Evolutionary conservation across 2,113 vertebrate species (phyloP), one percentile per base, ranked within the genome.

Genomic region (Atrichornis clamosus): DNA sequence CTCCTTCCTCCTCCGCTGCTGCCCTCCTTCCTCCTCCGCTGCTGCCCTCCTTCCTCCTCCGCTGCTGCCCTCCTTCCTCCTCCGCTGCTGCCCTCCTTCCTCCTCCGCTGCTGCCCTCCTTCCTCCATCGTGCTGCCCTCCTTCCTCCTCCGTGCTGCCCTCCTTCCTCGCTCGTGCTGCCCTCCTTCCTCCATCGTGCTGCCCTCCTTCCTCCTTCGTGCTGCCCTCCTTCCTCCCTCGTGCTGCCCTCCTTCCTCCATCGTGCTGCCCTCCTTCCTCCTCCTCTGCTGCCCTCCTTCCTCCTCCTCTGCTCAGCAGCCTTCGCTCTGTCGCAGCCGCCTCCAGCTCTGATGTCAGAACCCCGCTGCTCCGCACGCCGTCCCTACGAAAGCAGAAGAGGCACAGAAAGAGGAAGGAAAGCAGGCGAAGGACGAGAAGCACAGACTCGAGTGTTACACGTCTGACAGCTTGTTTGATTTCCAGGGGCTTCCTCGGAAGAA

Each of bases 281-380:
- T 41, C 27, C 16, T 8, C 37, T n/a, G 9, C 52, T n/a, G 32
- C 33, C 10, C 7, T 56, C 59, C 41, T 58, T 33, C 78, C 55
- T 64, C 64, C 69, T 85, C 13, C 80, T 53, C 69, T 68, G 49
- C 63, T 39, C 67, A 2, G 87, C 92, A 33, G 20, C 68, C 76
- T 26, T 14, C 3, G 3, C 59, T 32, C 77, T 93, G 79, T 78
- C n/a, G 46, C 90, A 95, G 3, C 53, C 49, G 17, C 41, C 73
- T n/a, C 90, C 92, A 87, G 79, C 93, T 89, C 85, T 95, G 95
- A 90, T 90, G 95, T 93, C 96, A 96, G 42, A 95, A 59, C 55
- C 63, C 19, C n/a, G 24, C 62, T 19, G 85, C 87, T 68, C 4
- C 8, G 1, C 50, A 52, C 21, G 7, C 20, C 42, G 30, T 67